Conservation (phyloP, 2,113 vertebrate species). For the Platichthys flesus region DNA sequence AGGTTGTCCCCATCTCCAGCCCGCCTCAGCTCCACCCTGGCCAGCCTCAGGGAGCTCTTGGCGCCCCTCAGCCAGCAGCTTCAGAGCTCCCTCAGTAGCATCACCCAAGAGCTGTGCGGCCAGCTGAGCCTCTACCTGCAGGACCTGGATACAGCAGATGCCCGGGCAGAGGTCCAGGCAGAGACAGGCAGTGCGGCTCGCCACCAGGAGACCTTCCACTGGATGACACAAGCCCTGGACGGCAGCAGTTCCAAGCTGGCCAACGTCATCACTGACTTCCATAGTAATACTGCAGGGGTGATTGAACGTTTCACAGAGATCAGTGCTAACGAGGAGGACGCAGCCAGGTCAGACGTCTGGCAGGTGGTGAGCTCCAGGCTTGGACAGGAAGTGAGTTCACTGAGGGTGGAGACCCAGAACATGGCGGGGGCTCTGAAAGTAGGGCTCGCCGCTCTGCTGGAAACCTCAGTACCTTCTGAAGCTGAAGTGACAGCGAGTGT, state of each 20-base stretch:
- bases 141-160: conserved; percentile 61
- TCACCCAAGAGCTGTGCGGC: conserved; percentile 82
- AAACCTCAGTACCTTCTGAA: conserved; percentile 41
- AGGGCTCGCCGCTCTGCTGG: conserved; percentile 40
- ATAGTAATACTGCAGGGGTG: conserved; percentile 73
- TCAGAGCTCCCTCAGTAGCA: conserved; percentile 81
- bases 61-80: conserved; percentile 81
- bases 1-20: conserved; percentile 83
- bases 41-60: conserved; percentile 83
- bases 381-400: conserved; percentile 66
- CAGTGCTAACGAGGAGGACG: conserved; percentile 64
- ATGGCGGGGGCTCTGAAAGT: conserved; percentile 42
- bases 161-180: conserved; percentile 60
- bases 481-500: conserved; percentile 75
- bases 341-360: conserved; percentile 60
- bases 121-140: conserved; percentile 76
- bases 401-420: conserved; percentile 62
- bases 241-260: conserved; percentile 62
- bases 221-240: conserved; percentile 70
- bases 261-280: conserved; percentile 79
- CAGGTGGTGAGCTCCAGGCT: conserved; percentile 81
- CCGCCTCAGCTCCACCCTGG: conserved; percentile 71
- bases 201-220: conserved; percentile 69
- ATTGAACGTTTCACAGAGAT: conserved; percentile 80
- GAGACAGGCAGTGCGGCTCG: conserved; percentile 58